phyloP scores from a whole-genome alignment of 1,140 invertebrate genomes.

The Lerema accius region DNA sequence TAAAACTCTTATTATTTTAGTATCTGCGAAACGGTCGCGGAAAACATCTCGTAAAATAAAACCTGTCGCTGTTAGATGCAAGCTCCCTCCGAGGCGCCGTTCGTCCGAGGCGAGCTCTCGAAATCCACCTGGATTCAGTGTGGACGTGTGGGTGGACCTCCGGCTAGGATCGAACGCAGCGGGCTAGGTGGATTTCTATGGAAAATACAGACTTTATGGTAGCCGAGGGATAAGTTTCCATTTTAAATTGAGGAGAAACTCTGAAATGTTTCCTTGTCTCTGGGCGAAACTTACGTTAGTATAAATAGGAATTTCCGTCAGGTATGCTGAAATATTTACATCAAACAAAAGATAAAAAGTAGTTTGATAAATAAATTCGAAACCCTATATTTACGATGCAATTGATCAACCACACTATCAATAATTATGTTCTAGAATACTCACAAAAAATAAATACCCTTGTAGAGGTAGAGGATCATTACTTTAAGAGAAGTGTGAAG shows the following conservation, averaged over 20 bases:
- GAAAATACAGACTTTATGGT: slow-evolving; percentile 81
- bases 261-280: slow-evolving; percentile 77
- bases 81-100: slow-evolving; percentile 53
- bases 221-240: slow-evolving; percentile 80
- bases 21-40: slow-evolving; percentile 78
- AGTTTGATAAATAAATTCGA: slow-evolving; percentile 65
- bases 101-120: slow-evolving; percentile 59
- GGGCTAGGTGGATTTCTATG: slow-evolving; percentile 76
- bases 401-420: too few relatives aligned
- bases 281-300: slow-evolving; percentile 55
- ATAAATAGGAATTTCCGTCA: slow-evolving; percentile 80
- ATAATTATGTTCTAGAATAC: too few relatives aligned
- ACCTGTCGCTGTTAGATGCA: slow-evolving; percentile 72
- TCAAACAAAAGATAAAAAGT: slow-evolving; percentile 63
- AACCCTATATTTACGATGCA: too few relatives aligned
- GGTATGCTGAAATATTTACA: slow-evolving; percentile 73
- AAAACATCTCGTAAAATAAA: slow-evolving; percentile 81
- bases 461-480: too few relatives aligned
- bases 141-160: slow-evolving; percentile 53
- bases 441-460: too few relatives aligned
- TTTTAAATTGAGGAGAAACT: slow-evolving; percentile 81
- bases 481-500: slow-evolving; percentile 29
- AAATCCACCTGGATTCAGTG: slow-evolving; percentile 76
- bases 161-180: slow-evolving; percentile 70
- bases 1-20: slow-evolving; percentile 82